Percentiles rank a stretch among this genome's conserved stretches.
These are phyloP conservation scores for Notolepis coatsorum DNA, from an alignment of 2,797 vertebrate genomes.

Conservation along the genomic window DNA sequence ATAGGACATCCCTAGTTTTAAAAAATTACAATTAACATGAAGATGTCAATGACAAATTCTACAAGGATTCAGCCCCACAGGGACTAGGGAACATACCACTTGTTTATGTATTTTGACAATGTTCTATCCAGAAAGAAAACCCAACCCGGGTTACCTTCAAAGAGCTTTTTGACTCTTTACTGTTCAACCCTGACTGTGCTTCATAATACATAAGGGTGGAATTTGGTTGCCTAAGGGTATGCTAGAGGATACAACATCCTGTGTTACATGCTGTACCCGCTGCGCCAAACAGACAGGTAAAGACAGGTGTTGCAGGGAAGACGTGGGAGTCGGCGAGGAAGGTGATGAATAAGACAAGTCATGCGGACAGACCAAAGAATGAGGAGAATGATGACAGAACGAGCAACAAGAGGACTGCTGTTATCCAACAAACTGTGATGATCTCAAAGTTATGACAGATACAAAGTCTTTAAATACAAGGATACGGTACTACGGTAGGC, in stretches of 20 bases:
- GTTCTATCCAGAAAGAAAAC: constrained; percentile 65
- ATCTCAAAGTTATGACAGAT: no score
- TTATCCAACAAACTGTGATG: constrained; percentile 24
- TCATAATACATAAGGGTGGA: constrained; percentile 13
- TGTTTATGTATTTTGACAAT: constrained; percentile 46
- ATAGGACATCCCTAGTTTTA: no score
- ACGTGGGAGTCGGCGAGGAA: not conserved
- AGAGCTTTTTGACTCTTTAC: no score
- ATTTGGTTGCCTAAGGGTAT: constrained; percentile 34
- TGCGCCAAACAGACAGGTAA: constrained; percentile 56
- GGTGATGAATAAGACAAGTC: constrained; percentile 28
- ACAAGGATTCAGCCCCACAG: constrained; percentile 46
- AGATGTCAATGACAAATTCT: no score
- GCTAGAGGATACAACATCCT: constrained; percentile 32
- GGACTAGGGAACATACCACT: constrained; percentile 35
- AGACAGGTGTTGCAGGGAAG: constrained; percentile 33
- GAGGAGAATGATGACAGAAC: not conserved
- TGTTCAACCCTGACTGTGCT: constrained; percentile 20
- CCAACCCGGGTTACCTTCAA: constrained; percentile 59
- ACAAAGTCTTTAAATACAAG: no score
- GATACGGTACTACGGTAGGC: no score
- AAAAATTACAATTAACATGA: no score
- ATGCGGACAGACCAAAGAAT: constrained; percentile 15
- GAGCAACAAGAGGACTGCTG: not conserved
- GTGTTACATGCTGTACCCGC: constrained; percentile 33